Evolutionary conservation across 2,888 invertebrate species (phyloP).

Genomic region (Eupithecia inturbata): DNA sequence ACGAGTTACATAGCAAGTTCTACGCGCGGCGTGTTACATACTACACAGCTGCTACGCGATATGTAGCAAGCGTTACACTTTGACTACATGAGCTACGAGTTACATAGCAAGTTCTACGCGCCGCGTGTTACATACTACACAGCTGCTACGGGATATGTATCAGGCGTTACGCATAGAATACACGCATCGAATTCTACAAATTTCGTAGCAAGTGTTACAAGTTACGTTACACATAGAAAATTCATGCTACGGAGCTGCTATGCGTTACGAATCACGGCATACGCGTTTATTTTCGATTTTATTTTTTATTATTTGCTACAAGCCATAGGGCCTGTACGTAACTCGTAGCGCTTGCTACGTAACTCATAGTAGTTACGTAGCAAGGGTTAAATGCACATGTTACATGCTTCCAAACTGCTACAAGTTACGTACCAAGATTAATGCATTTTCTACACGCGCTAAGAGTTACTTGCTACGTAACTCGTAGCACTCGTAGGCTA

Average conservation of each 20-base stretch:
- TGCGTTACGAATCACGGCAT: not conserved
- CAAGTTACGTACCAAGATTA: not conserved
- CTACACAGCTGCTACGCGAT: not conserved
- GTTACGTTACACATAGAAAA: too few relatives aligned
- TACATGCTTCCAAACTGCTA: not conserved
- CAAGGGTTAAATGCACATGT: not conserved
- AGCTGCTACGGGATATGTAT: not conserved
- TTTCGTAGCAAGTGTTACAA: too few relatives aligned
- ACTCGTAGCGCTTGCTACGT: not conserved
- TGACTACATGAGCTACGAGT: not conserved
- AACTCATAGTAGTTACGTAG: too few relatives aligned
- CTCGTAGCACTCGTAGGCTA: not conserved
- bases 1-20: not conserved
- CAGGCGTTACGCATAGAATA: not conserved
- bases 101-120: not conserved
- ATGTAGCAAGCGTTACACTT: not conserved
- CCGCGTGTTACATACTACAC: not conserved
- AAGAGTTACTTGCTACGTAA: not conserved
- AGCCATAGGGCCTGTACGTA: not conserved
- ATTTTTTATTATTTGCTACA: not conserved
- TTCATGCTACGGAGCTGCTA: too few relatives aligned
- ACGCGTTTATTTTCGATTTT: not conserved
- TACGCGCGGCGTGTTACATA: not conserved
- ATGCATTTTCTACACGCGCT: not conserved
- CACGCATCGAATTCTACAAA: not conserved